Conservation (phyloP, 2,113 vertebrate genomes). For the Clarias magur region DNA sequence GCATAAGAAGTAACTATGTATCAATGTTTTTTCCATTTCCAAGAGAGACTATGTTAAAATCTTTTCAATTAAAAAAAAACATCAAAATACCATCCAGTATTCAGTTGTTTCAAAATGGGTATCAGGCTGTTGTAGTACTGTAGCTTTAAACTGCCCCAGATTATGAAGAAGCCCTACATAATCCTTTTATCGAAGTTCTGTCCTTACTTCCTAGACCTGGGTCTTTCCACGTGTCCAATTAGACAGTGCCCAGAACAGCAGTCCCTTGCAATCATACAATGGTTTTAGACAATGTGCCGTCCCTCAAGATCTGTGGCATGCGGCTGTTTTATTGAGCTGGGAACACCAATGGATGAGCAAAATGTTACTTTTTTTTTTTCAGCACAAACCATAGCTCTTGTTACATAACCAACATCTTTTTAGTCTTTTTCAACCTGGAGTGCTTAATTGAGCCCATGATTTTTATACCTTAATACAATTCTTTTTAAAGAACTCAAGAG, state of each 20-base stretch:
- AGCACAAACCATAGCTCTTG: background rate
- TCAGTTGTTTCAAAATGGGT: constrained; percentile 3
- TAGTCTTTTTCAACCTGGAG: background rate
- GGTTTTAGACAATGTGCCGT: constrained; percentile 21
- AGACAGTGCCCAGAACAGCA: background rate
- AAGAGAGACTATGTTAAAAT: too few relatives aligned
- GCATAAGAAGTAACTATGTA: too few relatives aligned
- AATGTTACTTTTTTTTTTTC: background rate
- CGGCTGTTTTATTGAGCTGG: background rate
- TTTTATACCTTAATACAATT: background rate
- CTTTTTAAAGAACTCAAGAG: constrained; percentile 8
- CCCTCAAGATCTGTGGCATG: background rate
- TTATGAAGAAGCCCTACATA: background rate
- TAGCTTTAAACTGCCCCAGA: background rate
- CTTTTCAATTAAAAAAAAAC: too few relatives aligned
- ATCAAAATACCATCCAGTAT: background rate
- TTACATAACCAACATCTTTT: background rate
- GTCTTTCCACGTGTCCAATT: constrained; percentile 26
- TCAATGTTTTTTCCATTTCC: too few relatives aligned
- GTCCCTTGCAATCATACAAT: background rate
- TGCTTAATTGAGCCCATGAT: background rate
- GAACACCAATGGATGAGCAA: background rate
- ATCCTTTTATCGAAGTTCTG: background rate
- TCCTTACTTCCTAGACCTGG: background rate
- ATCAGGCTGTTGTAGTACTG: background rate